These are phyloP conservation scores for Dolichomitus sp. DNA, from an alignment of 2,888 invertebrate species.

Conservation along the genomic window DNA sequence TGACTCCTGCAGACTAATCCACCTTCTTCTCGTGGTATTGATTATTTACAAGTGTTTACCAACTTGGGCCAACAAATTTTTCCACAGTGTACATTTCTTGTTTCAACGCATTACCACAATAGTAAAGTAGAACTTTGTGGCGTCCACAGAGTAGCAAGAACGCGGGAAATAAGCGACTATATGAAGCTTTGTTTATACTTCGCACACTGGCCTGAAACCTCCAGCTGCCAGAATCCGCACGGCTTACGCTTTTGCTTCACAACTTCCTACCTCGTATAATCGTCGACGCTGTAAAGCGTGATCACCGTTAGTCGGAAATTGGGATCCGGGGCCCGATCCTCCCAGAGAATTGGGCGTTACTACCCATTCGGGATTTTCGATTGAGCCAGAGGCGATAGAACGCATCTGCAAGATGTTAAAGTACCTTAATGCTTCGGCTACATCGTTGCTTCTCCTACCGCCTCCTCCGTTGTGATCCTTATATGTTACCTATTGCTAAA, in stretches of 20 bases:
- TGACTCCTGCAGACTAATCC: too few relatives aligned
- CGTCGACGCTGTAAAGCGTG: constrained; percentile 56
- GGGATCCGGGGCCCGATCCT: constrained; percentile 16
- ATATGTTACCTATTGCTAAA: not conserved
- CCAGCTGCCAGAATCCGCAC: not conserved
- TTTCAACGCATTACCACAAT: too few relatives aligned
- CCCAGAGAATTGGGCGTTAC: constrained; percentile 36
- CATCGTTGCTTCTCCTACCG: not conserved
- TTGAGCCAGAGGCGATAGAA: constrained; percentile 17
- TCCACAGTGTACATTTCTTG: too few relatives aligned
- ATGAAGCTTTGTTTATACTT: not conserved
- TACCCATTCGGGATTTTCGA: constrained; percentile 41
- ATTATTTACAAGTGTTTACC: too few relatives aligned
- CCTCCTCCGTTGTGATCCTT: not conserved
- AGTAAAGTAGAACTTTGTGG: not conserved
- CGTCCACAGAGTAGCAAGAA: not conserved
- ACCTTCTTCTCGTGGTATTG: too few relatives aligned
- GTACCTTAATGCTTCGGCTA: not conserved
- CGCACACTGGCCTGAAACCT: not conserved
- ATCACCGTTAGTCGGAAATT: constrained; percentile 63
- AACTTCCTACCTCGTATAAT: constrained; percentile 53
- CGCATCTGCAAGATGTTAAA: constrained; percentile 5
- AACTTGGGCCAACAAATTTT: too few relatives aligned
- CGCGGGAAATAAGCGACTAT: not conserved
- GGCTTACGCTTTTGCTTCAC: not conserved